Evolutionary conservation across 2,888 invertebrate genomes (phyloP).

Genomic region (Polymixis lichenea): DNA sequence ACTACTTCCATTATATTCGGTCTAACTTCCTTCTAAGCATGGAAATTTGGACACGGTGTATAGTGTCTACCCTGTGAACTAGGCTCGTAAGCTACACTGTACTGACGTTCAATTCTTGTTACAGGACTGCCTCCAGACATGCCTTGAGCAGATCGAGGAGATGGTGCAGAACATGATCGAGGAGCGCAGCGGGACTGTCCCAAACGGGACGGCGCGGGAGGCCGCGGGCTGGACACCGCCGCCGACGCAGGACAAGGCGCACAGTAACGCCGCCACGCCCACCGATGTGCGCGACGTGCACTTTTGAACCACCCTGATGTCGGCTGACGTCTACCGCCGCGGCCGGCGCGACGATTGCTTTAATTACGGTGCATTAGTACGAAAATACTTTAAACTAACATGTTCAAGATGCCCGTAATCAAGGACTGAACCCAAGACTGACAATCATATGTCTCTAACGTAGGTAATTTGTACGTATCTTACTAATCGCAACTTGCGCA

Average conservation of each 20-base stretch:
- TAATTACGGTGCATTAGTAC: slow-evolving; percentile 87
- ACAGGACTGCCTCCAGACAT: slow-evolving; percentile 95
- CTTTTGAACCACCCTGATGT: slow-evolving; percentile 87
- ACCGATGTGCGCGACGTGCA: slow-evolving; percentile 96
- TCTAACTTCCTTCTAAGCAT: not conserved
- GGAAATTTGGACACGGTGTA: not conserved
- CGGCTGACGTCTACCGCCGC: slow-evolving; percentile 6
- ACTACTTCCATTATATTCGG: not conserved
- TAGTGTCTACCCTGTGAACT: not conserved
- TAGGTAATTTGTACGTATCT: slow-evolving; percentile 83
- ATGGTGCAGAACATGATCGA: slow-evolving; percentile 92
- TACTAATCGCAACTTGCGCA: slow-evolving; percentile 80
- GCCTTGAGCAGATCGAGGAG: slow-evolving; percentile 94
- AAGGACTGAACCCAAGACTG: slow-evolving; percentile 90
- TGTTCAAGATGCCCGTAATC: slow-evolving; percentile 85
- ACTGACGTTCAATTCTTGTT: slow-evolving; percentile 66
- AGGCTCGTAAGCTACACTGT: not conserved
- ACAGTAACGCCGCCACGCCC: slow-evolving; percentile 95
- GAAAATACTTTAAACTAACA: slow-evolving; percentile 88
- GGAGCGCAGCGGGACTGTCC: slow-evolving; percentile 81
- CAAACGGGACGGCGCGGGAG: slow-evolving; percentile 87
- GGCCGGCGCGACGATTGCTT: slow-evolving; percentile 70
- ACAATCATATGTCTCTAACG: slow-evolving; percentile 86
- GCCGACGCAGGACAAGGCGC: slow-evolving; percentile 90
- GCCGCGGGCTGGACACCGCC: slow-evolving; percentile 86